Conservation (phyloP, 2,888 invertebrate species). For the Nematopogon swammerdamellus region DNA sequence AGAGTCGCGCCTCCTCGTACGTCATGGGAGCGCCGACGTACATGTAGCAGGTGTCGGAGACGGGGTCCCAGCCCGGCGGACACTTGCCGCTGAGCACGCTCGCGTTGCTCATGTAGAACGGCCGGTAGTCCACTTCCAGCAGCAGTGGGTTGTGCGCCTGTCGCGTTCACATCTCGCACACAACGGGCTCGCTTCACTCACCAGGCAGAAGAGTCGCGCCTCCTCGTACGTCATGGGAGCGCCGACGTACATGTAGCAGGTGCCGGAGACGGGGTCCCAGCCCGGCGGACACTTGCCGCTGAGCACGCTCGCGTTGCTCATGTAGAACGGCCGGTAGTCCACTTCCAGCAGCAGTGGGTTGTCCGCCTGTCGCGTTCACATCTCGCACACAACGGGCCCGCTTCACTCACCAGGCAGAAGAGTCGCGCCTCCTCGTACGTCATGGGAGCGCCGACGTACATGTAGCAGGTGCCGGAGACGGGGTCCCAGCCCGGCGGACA, state of each 20-base stretch:
- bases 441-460: slow-evolving; percentile 92
- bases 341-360: slow-evolving; percentile 69
- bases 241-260: slow-evolving; percentile 94
- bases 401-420: slow-evolving; percentile 76
- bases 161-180: no score
- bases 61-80: slow-evolving; percentile 91
- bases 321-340: slow-evolving; percentile 79
- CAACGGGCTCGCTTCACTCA: slow-evolving; percentile 60
- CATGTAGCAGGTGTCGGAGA: slow-evolving; percentile 91
- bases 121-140: slow-evolving; percentile 79
- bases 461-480: slow-evolving; percentile 89
- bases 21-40: slow-evolving; percentile 88
- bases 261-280: slow-evolving; percentile 85
- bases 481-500: slow-evolving; percentile 96
- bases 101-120: slow-evolving; percentile 84
- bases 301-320: slow-evolving; percentile 80
- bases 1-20: slow-evolving; percentile 77
- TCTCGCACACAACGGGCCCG: no score
- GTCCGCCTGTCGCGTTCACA: no score
- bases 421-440: slow-evolving; percentile 71
- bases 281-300: slow-evolving; percentile 95
- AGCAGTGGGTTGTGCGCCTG: slow-evolving; percentile 36
- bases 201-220: slow-evolving; percentile 86
- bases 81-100: slow-evolving; percentile 88
- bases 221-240: slow-evolving; percentile 77